Percentiles rank a stretch among this genome's conserved stretches.
Evolutionary conservation across 1,140 invertebrate genomes (phyloP).

Genomic region (Phenacoccus solenopsis): DNA sequence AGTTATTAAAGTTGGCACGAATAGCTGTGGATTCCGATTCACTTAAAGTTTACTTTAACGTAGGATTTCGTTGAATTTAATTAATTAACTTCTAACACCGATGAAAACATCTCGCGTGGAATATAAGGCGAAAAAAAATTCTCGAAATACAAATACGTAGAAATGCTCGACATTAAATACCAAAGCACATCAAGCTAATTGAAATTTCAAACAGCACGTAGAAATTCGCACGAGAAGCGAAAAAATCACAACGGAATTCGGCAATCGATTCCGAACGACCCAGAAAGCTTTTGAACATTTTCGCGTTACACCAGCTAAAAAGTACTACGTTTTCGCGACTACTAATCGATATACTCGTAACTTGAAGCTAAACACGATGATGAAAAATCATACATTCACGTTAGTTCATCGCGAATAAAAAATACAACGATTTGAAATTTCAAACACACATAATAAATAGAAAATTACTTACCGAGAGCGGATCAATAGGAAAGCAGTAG

Average conservation of each 20-base stretch:
- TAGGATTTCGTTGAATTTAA: too few species aligned
- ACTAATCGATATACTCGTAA: not conserved
- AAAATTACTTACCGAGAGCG: not conserved
- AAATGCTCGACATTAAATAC: too few species aligned
- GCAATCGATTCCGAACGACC: not conserved
- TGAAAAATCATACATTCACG: not conserved
- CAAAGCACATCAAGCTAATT: too few species aligned
- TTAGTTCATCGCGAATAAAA: too few species aligned
- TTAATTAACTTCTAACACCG: too few species aligned
- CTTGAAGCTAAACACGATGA: not conserved
- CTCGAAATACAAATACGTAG: too few species aligned
- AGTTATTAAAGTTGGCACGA: too few species aligned
- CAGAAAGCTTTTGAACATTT: not conserved
- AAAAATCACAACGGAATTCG: not conserved
- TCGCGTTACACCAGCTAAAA: not conserved
- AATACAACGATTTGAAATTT: not conserved
- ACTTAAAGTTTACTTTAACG: too few species aligned
- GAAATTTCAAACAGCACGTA: too few species aligned
- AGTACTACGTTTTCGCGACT: not conserved
- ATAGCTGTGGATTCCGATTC: too few species aligned
- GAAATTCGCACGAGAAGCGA: not conserved
- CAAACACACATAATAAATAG: not conserved
- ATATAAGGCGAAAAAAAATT: too few species aligned
- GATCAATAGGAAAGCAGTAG: constrained; percentile 8
- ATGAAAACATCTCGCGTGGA: too few species aligned